Percentiles rank a stretch among this genome's conserved stretches.
Conservation (phyloP, 2,797 vertebrate species). For the Spheniscus humboldti region DNA sequence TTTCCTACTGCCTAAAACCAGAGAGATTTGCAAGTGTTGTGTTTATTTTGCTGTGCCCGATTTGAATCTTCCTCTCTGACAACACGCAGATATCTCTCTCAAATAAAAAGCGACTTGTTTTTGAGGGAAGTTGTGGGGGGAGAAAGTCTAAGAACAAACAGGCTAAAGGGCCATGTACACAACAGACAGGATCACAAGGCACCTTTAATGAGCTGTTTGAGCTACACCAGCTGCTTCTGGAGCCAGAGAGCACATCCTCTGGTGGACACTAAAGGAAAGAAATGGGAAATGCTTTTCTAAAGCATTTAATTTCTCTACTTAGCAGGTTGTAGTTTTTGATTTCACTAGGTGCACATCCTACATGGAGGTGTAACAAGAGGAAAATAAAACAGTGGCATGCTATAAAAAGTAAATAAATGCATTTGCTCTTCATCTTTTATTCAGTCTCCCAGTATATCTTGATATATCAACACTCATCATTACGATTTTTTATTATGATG, state of each 20-base stretch:
- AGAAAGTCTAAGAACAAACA: neutral
- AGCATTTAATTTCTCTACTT: neutral
- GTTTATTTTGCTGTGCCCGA: neutral
- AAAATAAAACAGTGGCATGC: neutral
- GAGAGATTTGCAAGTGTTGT: conserved; percentile 15
- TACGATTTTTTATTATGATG: neutral
- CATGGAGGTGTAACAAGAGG: neutral
- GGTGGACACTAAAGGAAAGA: neutral
- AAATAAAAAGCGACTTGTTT: conserved; percentile 1
- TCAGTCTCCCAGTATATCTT: neutral
- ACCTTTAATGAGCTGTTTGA: neutral
- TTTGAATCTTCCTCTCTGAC: neutral
- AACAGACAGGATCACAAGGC: neutral
- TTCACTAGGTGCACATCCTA: neutral
- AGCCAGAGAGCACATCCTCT: neutral
- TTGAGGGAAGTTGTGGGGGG: neutral
- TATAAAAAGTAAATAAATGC: neutral
- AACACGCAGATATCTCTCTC: neutral
- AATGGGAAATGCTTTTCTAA: neutral
- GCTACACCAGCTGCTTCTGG: conserved; percentile 9
- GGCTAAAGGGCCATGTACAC: neutral
- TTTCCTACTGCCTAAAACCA: conserved; percentile 8
- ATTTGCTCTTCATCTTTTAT: neutral
- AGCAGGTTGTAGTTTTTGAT: neutral
- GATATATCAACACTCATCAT: neutral